phyloP scores from a whole-genome alignment of 1,140 invertebrate species.

The Zaprionus ghesquierei region DNA sequence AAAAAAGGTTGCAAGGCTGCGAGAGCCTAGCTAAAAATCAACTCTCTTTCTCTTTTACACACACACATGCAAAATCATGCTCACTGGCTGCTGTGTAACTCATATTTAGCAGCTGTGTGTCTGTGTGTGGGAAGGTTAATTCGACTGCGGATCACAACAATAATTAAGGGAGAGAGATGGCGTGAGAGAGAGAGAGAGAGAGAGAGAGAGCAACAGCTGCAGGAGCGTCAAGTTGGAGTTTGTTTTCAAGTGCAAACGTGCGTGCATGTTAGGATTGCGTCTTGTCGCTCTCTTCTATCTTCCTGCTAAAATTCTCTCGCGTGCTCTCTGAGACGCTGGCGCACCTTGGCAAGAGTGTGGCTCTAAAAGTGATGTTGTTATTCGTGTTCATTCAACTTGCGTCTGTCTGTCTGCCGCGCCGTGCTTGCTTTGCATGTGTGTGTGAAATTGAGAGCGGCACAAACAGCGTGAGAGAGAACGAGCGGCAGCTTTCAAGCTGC shows the following conservation, averaged over 20 bases:
- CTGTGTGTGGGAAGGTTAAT: not conserved
- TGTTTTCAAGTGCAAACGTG: not conserved
- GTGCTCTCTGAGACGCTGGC: no score
- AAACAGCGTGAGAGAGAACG: slow-evolving; percentile 37
- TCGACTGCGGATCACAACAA: not conserved
- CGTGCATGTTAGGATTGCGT: not conserved
- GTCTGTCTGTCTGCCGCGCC: slow-evolving; percentile 48
- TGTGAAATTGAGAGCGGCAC: slow-evolving; percentile 26
- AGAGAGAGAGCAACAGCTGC: not conserved
- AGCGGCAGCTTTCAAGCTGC: slow-evolving; percentile 43
- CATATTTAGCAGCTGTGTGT: not conserved
- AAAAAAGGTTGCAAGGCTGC: not conserved
- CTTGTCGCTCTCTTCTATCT: not conserved
- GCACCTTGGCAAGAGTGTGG: not conserved
- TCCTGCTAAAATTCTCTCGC: not conserved
- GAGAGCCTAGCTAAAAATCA: not conserved
- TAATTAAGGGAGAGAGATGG: not conserved
- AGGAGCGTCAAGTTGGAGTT: no score
- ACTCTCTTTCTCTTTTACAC: not conserved
- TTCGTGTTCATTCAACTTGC: slow-evolving; percentile 61
- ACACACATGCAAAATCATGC: not conserved
- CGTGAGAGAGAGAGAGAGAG: not conserved
- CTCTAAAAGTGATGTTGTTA: slow-evolving; percentile 5
- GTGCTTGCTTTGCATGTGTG: slow-evolving; percentile 1
- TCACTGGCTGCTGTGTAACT: not conserved